Evolutionary conservation across 2,113 vertebrate genomes (phyloP).

Genomic region (Anseranas semipalmata): DNA sequence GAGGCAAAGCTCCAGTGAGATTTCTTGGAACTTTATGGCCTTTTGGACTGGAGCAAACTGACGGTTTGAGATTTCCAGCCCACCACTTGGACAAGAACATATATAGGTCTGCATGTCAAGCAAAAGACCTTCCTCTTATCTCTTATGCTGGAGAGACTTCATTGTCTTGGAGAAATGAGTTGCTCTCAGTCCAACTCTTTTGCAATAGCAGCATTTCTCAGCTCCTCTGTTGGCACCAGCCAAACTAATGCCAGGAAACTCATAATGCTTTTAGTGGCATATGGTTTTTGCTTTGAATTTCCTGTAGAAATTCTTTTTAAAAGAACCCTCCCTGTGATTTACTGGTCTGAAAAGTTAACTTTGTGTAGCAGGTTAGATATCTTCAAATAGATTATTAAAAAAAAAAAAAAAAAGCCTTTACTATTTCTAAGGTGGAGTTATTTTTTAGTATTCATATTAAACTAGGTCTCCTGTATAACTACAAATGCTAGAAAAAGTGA

Average conservation of each 20-base stretch:
- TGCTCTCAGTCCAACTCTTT: not conserved
- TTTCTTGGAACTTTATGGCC: conserved; percentile 55
- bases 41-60: not conserved
- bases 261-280: not conserved
- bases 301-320: not conserved
- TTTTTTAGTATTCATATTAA: not conserved
- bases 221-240: not conserved
- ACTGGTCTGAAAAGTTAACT: not conserved
- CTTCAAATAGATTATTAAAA: not conserved
- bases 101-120: not conserved
- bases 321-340: not conserved
- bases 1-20: conserved; percentile 41
- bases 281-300: conserved; percentile 25
- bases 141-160: not conserved
- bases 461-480: not conserved
- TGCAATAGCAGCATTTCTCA: not conserved
- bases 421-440: not conserved
- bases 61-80: conserved; percentile 22
- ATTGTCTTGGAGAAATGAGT: not conserved
- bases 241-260: conserved; percentile 1
- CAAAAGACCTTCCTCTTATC: conserved; percentile 18
- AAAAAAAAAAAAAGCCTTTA: not conserved
- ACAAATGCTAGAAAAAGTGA: not conserved
- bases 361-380: not conserved
- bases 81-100: not conserved